Percentiles rank a stretch among this genome's conserved stretches.
phyloP scores from a whole-genome alignment of 2,888 invertebrate species.

The Apamea crenata region DNA sequence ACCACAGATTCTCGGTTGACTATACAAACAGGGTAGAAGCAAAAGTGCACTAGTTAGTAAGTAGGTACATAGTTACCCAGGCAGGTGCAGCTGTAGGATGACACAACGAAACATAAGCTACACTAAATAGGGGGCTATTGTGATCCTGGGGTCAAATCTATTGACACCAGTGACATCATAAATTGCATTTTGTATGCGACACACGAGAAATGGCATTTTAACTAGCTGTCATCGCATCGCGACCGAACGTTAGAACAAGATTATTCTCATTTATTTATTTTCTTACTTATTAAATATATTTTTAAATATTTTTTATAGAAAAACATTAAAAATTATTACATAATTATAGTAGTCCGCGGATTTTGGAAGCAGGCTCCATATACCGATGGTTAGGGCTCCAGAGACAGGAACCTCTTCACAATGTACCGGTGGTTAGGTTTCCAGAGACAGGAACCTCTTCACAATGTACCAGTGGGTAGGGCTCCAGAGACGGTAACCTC shows the following conservation, averaged over 20 bases:
- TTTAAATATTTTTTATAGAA: too few species aligned
- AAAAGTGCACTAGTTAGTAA: neutral
- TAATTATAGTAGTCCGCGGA: too few species aligned
- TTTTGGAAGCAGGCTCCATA: too few species aligned
- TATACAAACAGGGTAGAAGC: neutral
- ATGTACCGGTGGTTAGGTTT: too few species aligned
- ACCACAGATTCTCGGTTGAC: neutral
- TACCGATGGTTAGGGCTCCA: too few species aligned
- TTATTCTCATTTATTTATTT: neutral
- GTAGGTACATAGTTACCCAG: neutral
- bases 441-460: too few species aligned
- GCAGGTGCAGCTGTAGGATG: neutral
- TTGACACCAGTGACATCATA: conserved; percentile 17
- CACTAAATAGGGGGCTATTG: neutral
- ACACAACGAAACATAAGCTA: neutral
- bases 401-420: too few species aligned
- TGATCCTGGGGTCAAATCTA: conserved; percentile 27
- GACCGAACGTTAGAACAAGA: too few species aligned
- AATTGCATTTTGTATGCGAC: conserved; percentile 10
- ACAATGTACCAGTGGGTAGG: too few species aligned
- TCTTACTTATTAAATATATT: too few species aligned
- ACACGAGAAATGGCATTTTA: neutral
- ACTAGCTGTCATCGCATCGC: neutral
- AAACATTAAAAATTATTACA: too few species aligned
- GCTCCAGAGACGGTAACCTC: too few species aligned